A percentile compares a stretch with the other conserved stretches of the same genome.
Evolutionary conservation across 2,888 invertebrate genomes (phyloP).

Genomic region (Drosophila nigricruria): DNA sequence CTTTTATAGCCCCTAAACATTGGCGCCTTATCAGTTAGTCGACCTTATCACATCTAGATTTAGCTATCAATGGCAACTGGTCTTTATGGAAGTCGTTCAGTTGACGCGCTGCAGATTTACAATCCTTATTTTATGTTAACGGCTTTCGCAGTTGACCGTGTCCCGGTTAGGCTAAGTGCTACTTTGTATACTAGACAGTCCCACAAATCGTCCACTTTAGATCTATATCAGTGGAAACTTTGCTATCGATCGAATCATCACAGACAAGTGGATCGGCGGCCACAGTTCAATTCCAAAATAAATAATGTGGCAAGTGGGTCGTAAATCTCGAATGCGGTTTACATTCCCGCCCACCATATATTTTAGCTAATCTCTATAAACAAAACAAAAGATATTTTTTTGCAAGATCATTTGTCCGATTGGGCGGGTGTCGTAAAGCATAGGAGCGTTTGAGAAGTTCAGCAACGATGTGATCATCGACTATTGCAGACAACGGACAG

Average conservation of each 20-base stretch:
- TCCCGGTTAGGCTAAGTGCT: slow-evolving; percentile 37
- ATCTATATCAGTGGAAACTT: slow-evolving; percentile 37
- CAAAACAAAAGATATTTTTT: slow-evolving; percentile 13
- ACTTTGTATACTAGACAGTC: slow-evolving; percentile 4
- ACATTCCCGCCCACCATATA: slow-evolving; percentile 36
- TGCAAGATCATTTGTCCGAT: slow-evolving; percentile 22
- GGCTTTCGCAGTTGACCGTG: slow-evolving; percentile 31
- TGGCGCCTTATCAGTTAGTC: slow-evolving; percentile 7
- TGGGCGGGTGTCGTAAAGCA: slow-evolving; percentile 22
- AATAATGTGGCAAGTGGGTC: slow-evolving; percentile 31
- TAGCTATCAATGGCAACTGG: slow-evolving; percentile 22
- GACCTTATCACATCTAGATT: slow-evolving; percentile 38
- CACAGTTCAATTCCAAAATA: slow-evolving; percentile 29
- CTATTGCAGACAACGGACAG: neutral
- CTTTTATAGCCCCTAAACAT: slow-evolving; percentile 49
- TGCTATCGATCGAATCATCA: slow-evolving; percentile 3
- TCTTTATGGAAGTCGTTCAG: slow-evolving; percentile 9
- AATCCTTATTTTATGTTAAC: slow-evolving; percentile 35
- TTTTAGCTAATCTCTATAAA: slow-evolving; percentile 36
- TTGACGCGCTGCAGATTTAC: slow-evolving; percentile 43
- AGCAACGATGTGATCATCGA: slow-evolving; percentile 10
- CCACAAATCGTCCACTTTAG: slow-evolving; percentile 30
- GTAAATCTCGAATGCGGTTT: slow-evolving; percentile 33
- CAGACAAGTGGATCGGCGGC: slow-evolving; percentile 26
- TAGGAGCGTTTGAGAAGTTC: slow-evolving; percentile 8